Conservation (phyloP, 2,113 vertebrate genomes). For the Daphoenositta chrysoptera region DNA sequence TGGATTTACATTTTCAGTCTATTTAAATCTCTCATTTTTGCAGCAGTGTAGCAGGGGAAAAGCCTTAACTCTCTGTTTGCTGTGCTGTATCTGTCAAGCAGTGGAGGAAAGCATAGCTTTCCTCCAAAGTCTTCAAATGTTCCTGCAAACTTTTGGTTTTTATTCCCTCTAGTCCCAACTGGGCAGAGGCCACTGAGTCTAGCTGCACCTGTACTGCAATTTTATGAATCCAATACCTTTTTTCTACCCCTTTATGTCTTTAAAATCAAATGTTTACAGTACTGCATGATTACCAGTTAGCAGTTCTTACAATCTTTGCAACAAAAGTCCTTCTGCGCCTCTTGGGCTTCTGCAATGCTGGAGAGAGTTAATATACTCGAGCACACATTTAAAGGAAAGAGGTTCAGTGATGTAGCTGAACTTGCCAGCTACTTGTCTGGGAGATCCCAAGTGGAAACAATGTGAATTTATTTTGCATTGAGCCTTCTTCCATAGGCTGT, state of each 20-base stretch:
- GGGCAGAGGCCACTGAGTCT: background rate
- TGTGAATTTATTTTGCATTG: background rate
- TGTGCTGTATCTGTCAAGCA: background rate
- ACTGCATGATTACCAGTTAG: background rate
- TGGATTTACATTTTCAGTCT: conserved; percentile 67
- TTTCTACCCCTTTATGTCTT: background rate
- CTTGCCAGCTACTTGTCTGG: background rate
- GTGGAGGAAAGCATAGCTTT: background rate
- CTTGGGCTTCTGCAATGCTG: background rate
- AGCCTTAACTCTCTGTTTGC: conserved; percentile 45
- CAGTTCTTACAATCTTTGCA: background rate
- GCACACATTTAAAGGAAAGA: background rate
- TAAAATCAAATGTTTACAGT: background rate
- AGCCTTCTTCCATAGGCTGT: background rate
- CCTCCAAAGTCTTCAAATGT: background rate
- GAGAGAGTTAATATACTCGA: background rate
- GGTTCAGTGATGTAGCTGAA: background rate
- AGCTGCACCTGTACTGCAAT: background rate
- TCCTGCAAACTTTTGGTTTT: background rate
- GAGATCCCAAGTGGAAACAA: background rate
- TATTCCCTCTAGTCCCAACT: background rate
- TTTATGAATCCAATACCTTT: background rate
- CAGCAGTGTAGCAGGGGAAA: conserved; percentile 31
- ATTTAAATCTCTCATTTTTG: conserved; percentile 66
- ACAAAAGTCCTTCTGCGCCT: background rate